Evolutionary conservation across 1,140 invertebrate species (phyloP).

Genomic region (Formica exsecta): DNA sequence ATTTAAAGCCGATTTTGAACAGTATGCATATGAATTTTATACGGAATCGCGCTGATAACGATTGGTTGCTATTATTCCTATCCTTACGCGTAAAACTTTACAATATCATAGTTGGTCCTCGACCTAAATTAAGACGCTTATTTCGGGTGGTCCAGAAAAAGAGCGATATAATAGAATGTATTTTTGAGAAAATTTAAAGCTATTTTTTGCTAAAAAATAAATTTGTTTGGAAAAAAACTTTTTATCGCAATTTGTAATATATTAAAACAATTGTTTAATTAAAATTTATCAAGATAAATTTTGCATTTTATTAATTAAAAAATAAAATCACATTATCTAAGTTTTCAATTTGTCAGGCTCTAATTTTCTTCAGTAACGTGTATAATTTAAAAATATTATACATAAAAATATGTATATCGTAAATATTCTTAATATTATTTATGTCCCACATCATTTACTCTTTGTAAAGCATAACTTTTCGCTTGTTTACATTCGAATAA

Average conservation of each 20-base stretch:
- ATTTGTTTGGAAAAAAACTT: neutral
- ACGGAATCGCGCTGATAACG: slow-evolving; percentile 6
- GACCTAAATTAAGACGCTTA: slow-evolving; percentile 9
- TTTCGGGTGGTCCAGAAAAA: slow-evolving; percentile 21
- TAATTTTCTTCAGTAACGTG: neutral
- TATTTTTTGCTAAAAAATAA: neutral
- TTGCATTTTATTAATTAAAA: neutral
- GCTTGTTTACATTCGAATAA: neutral
- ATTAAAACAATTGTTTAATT: neutral
- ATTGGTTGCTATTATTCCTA: slow-evolving; percentile 28
- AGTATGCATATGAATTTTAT: slow-evolving; percentile 16
- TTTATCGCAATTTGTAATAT: neutral
- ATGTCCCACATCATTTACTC: neutral
- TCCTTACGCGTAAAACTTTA: slow-evolving; percentile 25
- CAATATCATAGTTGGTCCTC: neutral
- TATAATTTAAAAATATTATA: neutral
- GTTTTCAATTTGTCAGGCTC: neutral
- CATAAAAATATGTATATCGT: neutral
- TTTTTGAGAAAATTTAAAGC: neutral
- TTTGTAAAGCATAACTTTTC: neutral
- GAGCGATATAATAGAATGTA: neutral
- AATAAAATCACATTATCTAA: neutral
- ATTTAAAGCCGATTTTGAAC: slow-evolving; percentile 34
- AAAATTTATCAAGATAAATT: slow-evolving; percentile 3
- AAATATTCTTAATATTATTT: neutral